phyloP scores from a whole-genome alignment of 30 jellyfish, hydroid and myxozoan species.

The Mastigias papua region DNA sequence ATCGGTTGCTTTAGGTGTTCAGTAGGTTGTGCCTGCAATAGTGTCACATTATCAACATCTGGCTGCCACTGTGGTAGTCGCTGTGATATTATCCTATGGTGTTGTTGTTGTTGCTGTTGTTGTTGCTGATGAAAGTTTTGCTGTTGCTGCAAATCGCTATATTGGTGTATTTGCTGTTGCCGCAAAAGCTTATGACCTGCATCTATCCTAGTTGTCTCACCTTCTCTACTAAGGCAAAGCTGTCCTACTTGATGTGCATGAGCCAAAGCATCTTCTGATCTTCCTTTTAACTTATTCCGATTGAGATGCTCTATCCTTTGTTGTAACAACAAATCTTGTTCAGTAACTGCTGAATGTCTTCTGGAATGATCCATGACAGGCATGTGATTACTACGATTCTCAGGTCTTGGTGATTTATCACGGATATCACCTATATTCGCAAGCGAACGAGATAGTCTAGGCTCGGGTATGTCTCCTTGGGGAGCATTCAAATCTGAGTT shows the following conservation, averaged over 20 bases:
- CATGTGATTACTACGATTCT: neutral
- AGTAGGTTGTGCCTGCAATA: neutral
- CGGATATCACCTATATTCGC: neutral
- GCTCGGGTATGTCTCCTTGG: neutral
- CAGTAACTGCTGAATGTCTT: neutral
- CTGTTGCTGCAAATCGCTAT: conserved; percentile 1
- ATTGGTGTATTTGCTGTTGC: neutral
- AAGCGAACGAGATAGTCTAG: neutral
- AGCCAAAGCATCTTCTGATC: neutral
- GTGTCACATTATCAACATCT: neutral
- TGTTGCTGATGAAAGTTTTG: neutral
- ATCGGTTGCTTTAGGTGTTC: neutral
- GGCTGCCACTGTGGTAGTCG: too few species aligned
- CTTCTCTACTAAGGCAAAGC: neutral
- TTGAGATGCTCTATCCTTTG: neutral
- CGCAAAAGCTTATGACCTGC: neutral
- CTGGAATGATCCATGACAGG: neutral
- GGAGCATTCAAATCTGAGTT: neutral
- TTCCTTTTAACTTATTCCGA: neutral
- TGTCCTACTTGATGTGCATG: neutral
- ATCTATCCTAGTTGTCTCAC: neutral
- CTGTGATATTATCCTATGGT: too few species aligned
- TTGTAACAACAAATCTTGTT: neutral
- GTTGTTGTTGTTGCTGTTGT: conserved; percentile 24
- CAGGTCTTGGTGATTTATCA: neutral